phyloP scores from a whole-genome alignment of 2,113 vertebrate species.

The Apodemus sylvaticus region DNA sequence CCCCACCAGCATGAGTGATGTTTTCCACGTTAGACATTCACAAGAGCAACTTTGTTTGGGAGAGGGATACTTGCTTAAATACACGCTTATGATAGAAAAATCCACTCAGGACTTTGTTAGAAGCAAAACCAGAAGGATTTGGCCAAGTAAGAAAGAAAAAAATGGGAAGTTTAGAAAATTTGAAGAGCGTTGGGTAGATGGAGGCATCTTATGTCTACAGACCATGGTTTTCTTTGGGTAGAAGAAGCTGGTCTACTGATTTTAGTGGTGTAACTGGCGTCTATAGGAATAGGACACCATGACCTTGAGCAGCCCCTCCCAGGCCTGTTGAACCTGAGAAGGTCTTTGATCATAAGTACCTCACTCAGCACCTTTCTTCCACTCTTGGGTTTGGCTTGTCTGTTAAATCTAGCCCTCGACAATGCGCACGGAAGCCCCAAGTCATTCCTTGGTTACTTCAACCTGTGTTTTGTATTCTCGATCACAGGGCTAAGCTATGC shows the following conservation, averaged over 20 bases:
- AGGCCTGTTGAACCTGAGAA: not conserved
- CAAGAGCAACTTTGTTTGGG: not conserved
- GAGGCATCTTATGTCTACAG: not conserved
- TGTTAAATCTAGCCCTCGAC: not conserved
- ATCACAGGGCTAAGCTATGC: not conserved
- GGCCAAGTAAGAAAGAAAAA: not conserved
- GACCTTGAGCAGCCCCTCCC: not conserved
- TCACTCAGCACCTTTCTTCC: not conserved
- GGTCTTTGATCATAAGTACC: not conserved
- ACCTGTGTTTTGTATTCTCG: not conserved
- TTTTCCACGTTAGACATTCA: constrained; percentile 70
- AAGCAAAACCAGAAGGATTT: not conserved
- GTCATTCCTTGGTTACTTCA: not conserved
- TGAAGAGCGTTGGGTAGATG: not conserved
- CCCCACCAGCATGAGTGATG: constrained; percentile 20
- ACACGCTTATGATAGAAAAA: constrained; percentile 45
- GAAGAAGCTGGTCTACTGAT: not conserved
- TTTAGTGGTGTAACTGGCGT: not conserved
- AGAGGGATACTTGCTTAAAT: constrained; percentile 48
- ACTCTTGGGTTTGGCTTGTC: not conserved
- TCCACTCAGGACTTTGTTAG: not conserved
- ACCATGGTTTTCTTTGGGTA: not conserved
- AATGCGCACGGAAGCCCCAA: not conserved
- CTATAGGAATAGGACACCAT: not conserved
- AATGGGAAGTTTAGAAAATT: not conserved